These are phyloP conservation scores for Lomographa bimaculata DNA, from an alignment of 2,888 invertebrate species.

Conservation along the genomic window DNA sequence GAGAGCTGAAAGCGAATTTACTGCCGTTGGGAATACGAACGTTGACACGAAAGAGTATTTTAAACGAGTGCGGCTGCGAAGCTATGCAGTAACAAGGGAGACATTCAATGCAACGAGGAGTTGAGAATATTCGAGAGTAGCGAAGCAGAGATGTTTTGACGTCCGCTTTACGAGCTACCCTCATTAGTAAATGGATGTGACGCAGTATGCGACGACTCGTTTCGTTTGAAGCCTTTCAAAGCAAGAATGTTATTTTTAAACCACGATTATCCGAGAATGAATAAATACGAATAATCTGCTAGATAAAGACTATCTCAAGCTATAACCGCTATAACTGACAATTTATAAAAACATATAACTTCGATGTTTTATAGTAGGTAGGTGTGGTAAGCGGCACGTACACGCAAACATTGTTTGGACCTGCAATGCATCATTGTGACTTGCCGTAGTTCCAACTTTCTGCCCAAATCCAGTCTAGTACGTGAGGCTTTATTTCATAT, in stretches of 20 bases:
- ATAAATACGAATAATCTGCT: slow-evolving; percentile 6
- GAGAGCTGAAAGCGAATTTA: slow-evolving; percentile 64
- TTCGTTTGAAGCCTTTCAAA: slow-evolving; percentile 35
- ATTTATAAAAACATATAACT: no score
- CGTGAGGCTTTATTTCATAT: slow-evolving; percentile 16
- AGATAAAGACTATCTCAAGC: no score
- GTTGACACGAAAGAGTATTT: slow-evolving; percentile 50
- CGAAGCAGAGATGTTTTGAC: slow-evolving; percentile 38
- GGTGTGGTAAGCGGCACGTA: slow-evolving; percentile 41
- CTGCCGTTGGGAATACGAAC: slow-evolving; percentile 60
- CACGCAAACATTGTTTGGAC: slow-evolving; percentile 54
- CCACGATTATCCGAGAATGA: slow-evolving; percentile 10
- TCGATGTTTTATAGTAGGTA: slow-evolving; percentile 25
- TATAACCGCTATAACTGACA: no score
- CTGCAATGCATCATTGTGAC: slow-evolving; percentile 70
- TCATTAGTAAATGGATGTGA: slow-evolving; percentile 56
- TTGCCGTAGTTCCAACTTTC: slow-evolving; percentile 25
- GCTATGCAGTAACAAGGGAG: slow-evolving; percentile 44
- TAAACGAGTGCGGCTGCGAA: slow-evolving; percentile 47
- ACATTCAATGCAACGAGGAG: slow-evolving; percentile 39
- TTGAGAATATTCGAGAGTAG: slow-evolving; percentile 41
- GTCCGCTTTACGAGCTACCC: slow-evolving; percentile 46
- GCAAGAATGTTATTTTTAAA: slow-evolving; percentile 38
- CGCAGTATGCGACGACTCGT: slow-evolving; percentile 35
- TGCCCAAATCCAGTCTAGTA: slow-evolving; percentile 27